Evolutionary conservation across 2,797 vertebrate species (phyloP).

Genomic region (Salarias fasciatus): DNA sequence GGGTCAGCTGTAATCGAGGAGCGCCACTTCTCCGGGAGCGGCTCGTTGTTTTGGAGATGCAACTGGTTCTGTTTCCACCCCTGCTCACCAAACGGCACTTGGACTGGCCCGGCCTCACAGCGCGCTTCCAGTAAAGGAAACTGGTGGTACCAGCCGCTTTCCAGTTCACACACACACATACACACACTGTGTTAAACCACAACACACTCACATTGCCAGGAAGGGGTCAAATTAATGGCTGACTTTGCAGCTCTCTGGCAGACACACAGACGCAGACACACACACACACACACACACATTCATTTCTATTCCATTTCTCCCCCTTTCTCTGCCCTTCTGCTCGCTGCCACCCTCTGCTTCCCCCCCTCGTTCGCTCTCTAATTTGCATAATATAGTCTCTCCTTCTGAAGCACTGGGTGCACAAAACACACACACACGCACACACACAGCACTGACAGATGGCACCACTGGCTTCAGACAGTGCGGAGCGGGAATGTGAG

Average conservation of each 20-base stretch:
- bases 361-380: conserved; percentile 45
- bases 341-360: conserved; percentile 60
- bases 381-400: conserved; percentile 76
- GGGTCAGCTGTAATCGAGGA: not conserved
- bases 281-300: conserved; percentile 33
- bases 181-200: conserved; percentile 69
- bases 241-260: conserved; percentile 74
- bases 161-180: conserved; percentile 61
- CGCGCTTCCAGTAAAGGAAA: conserved; percentile 72
- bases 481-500: conserved; percentile 67
- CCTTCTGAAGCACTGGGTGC: conserved; percentile 53
- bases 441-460: conserved; percentile 65
- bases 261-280: conserved; percentile 60
- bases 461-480: conserved; percentile 78
- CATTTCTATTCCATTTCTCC: conserved; percentile 62
- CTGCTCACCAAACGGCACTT: conserved; percentile 51
- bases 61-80: conserved; percentile 48
- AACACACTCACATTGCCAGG: conserved; percentile 74
- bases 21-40: conserved; percentile 9
- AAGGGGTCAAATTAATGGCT: conserved; percentile 80
- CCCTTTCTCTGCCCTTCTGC: conserved; percentile 31
- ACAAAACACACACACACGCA: not conserved
- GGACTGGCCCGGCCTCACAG: conserved; percentile 43
- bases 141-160: conserved; percentile 64
- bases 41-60: conserved; percentile 24